Evolutionary conservation across 1,140 invertebrate species (phyloP), one percentile per base, ranked within the genome.

Genomic region (Sitobion miscanthi): DNA sequence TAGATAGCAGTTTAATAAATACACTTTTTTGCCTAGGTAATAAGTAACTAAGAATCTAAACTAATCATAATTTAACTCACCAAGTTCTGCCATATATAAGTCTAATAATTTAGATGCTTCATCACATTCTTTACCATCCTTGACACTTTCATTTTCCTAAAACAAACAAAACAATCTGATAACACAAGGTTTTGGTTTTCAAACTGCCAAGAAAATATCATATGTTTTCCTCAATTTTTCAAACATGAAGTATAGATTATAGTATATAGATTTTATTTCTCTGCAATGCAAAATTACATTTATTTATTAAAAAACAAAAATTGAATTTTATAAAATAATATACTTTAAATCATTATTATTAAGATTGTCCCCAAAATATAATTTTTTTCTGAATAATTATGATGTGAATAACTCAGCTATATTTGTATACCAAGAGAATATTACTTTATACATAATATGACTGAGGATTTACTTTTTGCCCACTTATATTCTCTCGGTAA

Each of bases 51-150:
- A 86, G 21, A 25, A 38, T 88, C n/a, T 88, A 52, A 54, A 52
- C 5, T n/a, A 47, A 47, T 52, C 3, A 23, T 69, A 69, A 42
- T 42, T 11, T 35, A 35, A 77, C 90, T 49, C 9, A 93, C 91
- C 91, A 57, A 93, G 47, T 93, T 93, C 91, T 9, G 91, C 91
- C 91, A 93, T 85, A 62, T 93, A 93, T 30, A 93, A 93, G 38
- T 93, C 82, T 54, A 93, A 45, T 25, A 93, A 30, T n/a, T 93
- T 86, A 30, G 91, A 85, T 86, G 91, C 11, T 5, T 82, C 1
- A n/a, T 45, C 47, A 83, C 25, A 47, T 17, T 82, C n/a, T 77
- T 35, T 30, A 52, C 3, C n/a, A 7, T 83, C 47, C 4, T 47
- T 93, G 42, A 5, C 38, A 42, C 25, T 83, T 49, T 1, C 77